Conservation (phyloP, 23 tunicate species). For the Clavelina lepadiformis region DNA sequence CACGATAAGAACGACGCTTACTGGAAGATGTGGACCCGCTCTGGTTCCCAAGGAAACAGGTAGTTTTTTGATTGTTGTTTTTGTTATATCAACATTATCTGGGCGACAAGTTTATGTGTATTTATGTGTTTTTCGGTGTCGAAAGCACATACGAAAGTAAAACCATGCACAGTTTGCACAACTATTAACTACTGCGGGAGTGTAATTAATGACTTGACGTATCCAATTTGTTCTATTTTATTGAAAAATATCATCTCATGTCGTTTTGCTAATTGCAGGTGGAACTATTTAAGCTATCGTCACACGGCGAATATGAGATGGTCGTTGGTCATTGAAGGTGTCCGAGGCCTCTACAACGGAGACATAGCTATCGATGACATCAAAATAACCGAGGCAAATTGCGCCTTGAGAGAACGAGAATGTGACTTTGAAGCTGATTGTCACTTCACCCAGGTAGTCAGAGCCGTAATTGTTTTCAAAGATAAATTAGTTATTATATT, state of each 20-base stretch:
- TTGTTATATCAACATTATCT: too few species aligned
- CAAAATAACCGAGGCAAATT: conserved; percentile 37
- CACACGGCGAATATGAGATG: conserved; percentile 26
- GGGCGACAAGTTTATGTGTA: too few species aligned
- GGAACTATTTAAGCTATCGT: conserved; percentile 73
- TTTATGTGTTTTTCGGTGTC: too few species aligned
- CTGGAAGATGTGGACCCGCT: conserved; percentile 68
- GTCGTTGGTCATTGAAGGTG: conserved; percentile 53
- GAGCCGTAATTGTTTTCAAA: too few species aligned
- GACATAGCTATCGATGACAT: conserved; percentile 96
- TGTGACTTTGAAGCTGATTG: conserved; percentile 86
- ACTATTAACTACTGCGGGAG: too few species aligned
- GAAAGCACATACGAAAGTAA: too few species aligned
- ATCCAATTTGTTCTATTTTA: too few species aligned
- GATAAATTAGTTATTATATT: too few species aligned
- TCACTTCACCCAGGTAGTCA: conserved; percentile 48
- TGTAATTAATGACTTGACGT: too few species aligned
- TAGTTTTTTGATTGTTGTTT: conserved; percentile 14
- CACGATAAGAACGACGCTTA: conserved; percentile 32
- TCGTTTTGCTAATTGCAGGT: conserved; percentile 45
- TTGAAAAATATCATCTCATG: too few species aligned
- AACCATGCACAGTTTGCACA: too few species aligned
- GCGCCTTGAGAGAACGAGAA: conserved; percentile 56
- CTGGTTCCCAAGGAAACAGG: conserved; percentile 88
- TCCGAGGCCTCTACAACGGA: conserved; percentile 67